Base-by-base conservation (phyloP, 92 coral and sea anemone species). In the Porites rus region DNA sequence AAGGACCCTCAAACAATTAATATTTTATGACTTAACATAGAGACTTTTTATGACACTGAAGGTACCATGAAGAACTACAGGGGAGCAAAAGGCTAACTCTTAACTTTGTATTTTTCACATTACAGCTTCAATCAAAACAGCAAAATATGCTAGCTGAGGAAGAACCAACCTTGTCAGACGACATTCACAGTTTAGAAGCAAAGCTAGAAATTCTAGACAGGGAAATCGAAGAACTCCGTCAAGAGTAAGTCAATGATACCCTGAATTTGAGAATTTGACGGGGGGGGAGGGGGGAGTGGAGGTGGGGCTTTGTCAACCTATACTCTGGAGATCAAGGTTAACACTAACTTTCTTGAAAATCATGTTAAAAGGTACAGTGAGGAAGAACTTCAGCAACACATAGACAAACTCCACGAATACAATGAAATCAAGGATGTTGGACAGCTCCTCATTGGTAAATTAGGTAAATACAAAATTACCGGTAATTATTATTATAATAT, bases 381-480 rank as follows among this genome's bases (percentile, higher is more conserved):
- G 63, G 92, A 83, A 68, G 99, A 97, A 74, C 93, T 97, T 20
- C 97, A 97, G 79, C 86, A 65, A 22, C 99, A 97, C 88, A 97
- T 97, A 77, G 94, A 97, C 60, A 97, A 92, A 69, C 93, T 97
- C 19, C 99, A 97, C 80, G 99, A 97, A 78, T 97, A 97, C 87
- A 97, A 97, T 90, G 99, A 97, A 72, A 93, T 97, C 77, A 97
- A 97, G 82, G 99, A 97, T 82, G 89, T 88, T 76, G 95, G 98
- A n/a, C 99, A 97, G 80, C 84, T 95, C 43, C 90, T 97, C 71
- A 75, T 97, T 24, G 99, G 99, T 1, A 97, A 92, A 90, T 88
- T 97, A 70, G 99, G 99, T 93, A 82, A 56, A 76, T 79, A 50
- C 50, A 14, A 74, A 4, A 38, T 38, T 38, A 38, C n/a, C n/a